Percentiles rank a stretch among this genome's conserved stretches.
phyloP scores from a whole-genome alignment of 2,888 invertebrate species.

The Eupeodes latifasciatus region DNA sequence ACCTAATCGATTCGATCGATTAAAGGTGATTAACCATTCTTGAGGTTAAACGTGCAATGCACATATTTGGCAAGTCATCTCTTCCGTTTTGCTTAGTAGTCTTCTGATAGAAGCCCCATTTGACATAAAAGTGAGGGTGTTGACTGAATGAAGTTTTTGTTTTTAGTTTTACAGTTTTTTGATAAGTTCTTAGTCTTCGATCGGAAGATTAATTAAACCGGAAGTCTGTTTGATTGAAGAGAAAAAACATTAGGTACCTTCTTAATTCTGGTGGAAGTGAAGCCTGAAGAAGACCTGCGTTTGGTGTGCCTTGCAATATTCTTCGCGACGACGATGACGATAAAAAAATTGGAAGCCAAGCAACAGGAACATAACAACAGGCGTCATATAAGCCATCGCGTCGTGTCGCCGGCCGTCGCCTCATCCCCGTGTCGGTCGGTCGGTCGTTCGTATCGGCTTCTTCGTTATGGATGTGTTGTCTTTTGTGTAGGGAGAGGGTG shows the following conservation, averaged over 20 bases:
- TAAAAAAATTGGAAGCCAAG: conserved; percentile 28
- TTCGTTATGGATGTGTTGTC: neutral
- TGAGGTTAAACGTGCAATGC: conserved; percentile 62
- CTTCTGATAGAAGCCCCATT: conserved; percentile 21
- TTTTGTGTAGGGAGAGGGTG: conserved; percentile 54
- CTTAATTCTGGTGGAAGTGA: conserved; percentile 43
- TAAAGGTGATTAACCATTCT: conserved; percentile 75
- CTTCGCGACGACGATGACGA: neutral
- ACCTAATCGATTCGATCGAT: conserved; percentile 73
- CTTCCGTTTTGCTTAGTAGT: conserved; percentile 55
- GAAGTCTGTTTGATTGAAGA: conserved; percentile 74
- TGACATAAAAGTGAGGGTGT: conserved; percentile 34
- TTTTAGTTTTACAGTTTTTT: neutral
- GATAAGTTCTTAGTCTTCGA: conserved; percentile 28
- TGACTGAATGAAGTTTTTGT: conserved; percentile 34
- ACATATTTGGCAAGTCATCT: conserved; percentile 72
- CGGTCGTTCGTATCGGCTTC: too few relatives aligned
- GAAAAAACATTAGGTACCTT: conserved; percentile 50
- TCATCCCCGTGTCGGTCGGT: too few relatives aligned
- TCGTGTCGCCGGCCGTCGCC: neutral
- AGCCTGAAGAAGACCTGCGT: conserved; percentile 24
- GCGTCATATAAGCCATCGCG: conserved; percentile 19
- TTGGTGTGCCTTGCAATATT: conserved; percentile 35
- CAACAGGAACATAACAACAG: conserved; percentile 36
- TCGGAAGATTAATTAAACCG: conserved; percentile 73